Percentiles rank a stretch among this genome's conserved stretches.
phyloP scores from a whole-genome alignment of 1,140 invertebrate genomes.

The Alviniconcha marisindica region DNA sequence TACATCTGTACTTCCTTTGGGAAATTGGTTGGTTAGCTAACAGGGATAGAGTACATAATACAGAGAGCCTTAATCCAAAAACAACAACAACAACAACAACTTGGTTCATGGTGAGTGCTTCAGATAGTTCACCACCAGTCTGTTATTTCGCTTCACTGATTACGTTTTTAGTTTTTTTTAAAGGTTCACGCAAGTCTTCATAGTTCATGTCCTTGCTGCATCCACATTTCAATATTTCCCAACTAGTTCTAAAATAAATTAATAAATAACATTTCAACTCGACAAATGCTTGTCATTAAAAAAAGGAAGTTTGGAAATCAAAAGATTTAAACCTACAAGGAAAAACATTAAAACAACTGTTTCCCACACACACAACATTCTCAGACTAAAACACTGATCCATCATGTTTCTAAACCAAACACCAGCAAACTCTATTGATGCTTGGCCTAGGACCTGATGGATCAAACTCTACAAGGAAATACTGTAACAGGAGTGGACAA shows the following conservation, averaged over 20 bases:
- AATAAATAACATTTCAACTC: background rate
- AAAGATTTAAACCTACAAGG: background rate
- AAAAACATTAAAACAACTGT: background rate
- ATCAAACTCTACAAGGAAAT: constrained; percentile 1
- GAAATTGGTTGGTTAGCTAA: background rate
- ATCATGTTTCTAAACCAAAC: no score
- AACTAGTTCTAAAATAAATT: background rate
- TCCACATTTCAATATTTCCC: background rate
- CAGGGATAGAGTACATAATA: constrained; percentile 43
- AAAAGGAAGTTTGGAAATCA: background rate
- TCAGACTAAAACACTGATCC: constrained; percentile 2
- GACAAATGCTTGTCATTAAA: background rate
- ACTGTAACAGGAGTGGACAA: constrained; percentile 11
- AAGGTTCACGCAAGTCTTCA: no score
- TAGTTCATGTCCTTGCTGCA: background rate
- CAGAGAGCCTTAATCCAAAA: constrained; percentile 37
- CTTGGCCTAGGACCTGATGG: no score
- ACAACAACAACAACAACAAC: background rate
- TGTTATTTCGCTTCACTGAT: background rate
- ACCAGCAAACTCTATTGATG: no score
- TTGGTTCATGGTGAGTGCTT: no score
- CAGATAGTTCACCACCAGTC: background rate
- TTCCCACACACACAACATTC: constrained; percentile 25
- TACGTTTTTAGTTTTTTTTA: background rate
- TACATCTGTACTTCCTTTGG: constrained; percentile 33